phyloP scores from a whole-genome alignment of 2,888 invertebrate species.

The Melinaea marsaeus region DNA sequence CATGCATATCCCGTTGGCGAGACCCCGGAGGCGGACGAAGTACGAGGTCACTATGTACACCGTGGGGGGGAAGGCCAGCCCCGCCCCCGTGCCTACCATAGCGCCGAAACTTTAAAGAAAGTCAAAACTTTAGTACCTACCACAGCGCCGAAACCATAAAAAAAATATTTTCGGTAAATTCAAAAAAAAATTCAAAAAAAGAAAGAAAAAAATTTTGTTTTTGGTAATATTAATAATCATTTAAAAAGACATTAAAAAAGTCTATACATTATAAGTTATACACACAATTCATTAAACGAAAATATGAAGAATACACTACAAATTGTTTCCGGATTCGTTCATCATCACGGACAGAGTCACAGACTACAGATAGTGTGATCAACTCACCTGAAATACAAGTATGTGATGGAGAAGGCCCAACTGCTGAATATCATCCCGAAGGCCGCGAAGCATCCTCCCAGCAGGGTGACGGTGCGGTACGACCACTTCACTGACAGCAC shows the following conservation, averaged over 20 bases:
- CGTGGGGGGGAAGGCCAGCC: slow-evolving; percentile 91
- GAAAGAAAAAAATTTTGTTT: too few species aligned
- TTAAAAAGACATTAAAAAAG: too few species aligned
- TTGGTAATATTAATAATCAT: too few species aligned
- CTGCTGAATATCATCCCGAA: slow-evolving; percentile 90
- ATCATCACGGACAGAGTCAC: too few species aligned
- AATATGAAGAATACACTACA: too few species aligned
- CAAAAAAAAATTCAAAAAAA: too few species aligned
- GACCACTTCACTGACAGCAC: slow-evolving; percentile 90
- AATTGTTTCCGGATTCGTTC: too few species aligned
- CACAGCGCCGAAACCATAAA: slow-evolving; percentile 84
- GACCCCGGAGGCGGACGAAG: slow-evolving; percentile 86
- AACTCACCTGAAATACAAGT: slow-evolving; percentile 86
- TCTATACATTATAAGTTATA: too few species aligned
- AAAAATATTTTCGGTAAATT: too few species aligned
- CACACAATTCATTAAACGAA: too few species aligned
- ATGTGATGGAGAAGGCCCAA: slow-evolving; percentile 87
- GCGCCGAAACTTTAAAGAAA: slow-evolving; percentile 86
- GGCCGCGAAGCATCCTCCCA: slow-evolving; percentile 89
- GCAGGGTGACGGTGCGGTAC: slow-evolving; percentile 87
- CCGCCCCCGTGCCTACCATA: slow-evolving; percentile 89
- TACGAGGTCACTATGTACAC: slow-evolving; percentile 94
- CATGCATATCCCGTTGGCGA: slow-evolving; percentile 93
- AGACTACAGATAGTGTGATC: too few species aligned
- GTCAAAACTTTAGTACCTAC: too few species aligned